phyloP scores from a whole-genome alignment of 1,140 invertebrate genomes.

The Pseudobourletiella spinata region DNA sequence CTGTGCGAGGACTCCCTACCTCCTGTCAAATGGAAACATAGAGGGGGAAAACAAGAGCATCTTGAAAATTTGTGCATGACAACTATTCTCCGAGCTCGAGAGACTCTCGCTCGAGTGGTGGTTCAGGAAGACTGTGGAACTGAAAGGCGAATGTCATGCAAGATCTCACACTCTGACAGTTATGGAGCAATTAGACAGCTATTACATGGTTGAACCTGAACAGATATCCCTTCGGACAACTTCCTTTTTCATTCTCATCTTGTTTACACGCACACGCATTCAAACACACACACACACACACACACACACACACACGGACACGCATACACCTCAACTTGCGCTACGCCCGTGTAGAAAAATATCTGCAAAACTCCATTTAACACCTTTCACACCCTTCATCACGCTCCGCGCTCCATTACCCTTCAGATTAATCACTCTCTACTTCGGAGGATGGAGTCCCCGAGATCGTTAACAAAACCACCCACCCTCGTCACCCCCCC shows the following conservation, averaged over 20 bases:
- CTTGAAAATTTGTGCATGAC: too few species aligned
- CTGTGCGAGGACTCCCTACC: too few species aligned
- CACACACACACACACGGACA: background rate
- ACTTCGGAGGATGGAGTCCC: too few species aligned
- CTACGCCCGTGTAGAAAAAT: constrained; percentile 12
- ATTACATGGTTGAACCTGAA: constrained; percentile 26
- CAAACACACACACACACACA: too few species aligned
- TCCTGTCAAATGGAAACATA: too few species aligned
- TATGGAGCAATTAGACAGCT: constrained; percentile 29
- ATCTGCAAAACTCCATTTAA: constrained; percentile 5
- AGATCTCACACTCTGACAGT: constrained; percentile 29
- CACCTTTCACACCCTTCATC: constrained; percentile 5
- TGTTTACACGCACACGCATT: constrained; percentile 17
- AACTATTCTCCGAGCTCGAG: too few species aligned
- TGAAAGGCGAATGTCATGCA: constrained; percentile 26
- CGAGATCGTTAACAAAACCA: too few species aligned
- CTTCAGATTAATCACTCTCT: background rate
- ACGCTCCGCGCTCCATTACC: too few species aligned
- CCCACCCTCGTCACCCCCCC: background rate
- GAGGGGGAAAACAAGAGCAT: too few species aligned
- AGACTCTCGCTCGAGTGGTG: too few species aligned
- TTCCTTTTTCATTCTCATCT: constrained; percentile 16
- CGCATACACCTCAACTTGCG: constrained; percentile 16
- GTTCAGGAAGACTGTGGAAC: too few species aligned
- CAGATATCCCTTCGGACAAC: constrained; percentile 9